Percentiles rank a stretch among this genome's conserved stretches.
These are phyloP conservation scores for Tenualosa thibaudeaui DNA, from an alignment of 2,797 vertebrate genomes.

Conservation along the genomic window DNA sequence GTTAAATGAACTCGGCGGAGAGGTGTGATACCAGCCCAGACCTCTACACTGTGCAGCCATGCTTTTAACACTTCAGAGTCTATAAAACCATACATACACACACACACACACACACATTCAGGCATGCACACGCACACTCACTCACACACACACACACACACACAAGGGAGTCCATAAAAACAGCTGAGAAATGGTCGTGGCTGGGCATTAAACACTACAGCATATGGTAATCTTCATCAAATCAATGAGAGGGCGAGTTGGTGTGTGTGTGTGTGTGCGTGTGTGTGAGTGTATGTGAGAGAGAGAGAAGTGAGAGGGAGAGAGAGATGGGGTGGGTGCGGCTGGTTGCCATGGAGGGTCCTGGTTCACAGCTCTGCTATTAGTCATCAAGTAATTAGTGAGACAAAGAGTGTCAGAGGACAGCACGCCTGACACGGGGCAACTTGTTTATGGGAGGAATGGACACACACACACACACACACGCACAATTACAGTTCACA, in stretches of 20 bases:
- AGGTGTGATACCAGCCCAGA: background rate
- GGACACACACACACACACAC: background rate
- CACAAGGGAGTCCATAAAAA: background rate
- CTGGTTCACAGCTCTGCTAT: background rate
- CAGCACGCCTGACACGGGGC: background rate
- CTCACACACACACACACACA: background rate
- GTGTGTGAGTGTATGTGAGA: background rate
- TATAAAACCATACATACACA: slow-evolving; percentile 8
- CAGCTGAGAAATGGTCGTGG: background rate
- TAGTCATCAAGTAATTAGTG: slow-evolving; percentile 14
- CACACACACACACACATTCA: background rate
- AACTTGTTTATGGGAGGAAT: background rate
- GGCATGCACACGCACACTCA: background rate
- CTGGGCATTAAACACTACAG: background rate
- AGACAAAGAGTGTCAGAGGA: background rate
- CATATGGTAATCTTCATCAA: slow-evolving; percentile 7
- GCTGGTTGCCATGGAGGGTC: background rate
- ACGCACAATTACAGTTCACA: background rate
- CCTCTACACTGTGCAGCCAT: background rate
- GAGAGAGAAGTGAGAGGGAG: too few relatives aligned
- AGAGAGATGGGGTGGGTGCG: background rate
- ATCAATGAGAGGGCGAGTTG: background rate
- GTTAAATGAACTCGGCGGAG: background rate
- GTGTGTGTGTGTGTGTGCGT: background rate
- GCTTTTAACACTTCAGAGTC: slow-evolving; percentile 5